Base-by-base conservation (phyloP, 2,797 vertebrate species). In the Hydrocynus forskahlii region DNA sequence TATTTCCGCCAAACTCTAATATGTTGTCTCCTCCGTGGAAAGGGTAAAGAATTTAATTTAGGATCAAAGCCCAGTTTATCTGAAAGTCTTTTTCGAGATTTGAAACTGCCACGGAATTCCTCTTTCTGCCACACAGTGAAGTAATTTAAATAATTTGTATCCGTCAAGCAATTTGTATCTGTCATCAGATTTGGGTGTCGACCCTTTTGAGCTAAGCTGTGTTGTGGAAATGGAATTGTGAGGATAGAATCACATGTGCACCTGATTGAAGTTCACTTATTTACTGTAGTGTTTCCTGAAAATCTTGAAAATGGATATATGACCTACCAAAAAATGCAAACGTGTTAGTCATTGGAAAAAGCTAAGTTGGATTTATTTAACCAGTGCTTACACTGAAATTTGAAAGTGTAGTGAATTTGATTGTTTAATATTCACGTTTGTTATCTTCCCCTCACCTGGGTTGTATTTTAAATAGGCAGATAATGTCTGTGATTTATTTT, bases 401-500 rank as follows among this genome's bases (percentile, higher is more conserved):
- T 17, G 40, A 83, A 82, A 80, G 77, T 69, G 68, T 80, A 57
- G 66, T 80, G 38, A 57, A 72, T 76, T 64, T 83, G 38, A 70
- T 64, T 71, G 55, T 75, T 79, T 79, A 48, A 83, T 52, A 76
- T 76, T 78, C 81, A 76, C 57, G 52, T 80, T 84, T 68, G 29
- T 67, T 21, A 79, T 62, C 66, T 81, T 82, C 79, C 66, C 87
- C 80, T 81, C 67, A 83, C 70, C 79, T 85, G 83, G 86, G 88
- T 87, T 88, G 78, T 74, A 85, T 86, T 82, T 90, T 79, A 86
- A 91, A 76, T 75, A 63, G 29, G 38, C 57, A 60, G 78, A 86
- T 81, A 85, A 66, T 88, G 86, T 87, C 86, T 79, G 86, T 88
- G 59, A 84, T 86, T 85, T 79, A 84, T 88, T 89, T 63, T 54